These are phyloP conservation scores for Labroides dimidiatus DNA, from an alignment of 2,797 vertebrate species.

Conservation along the genomic window DNA sequence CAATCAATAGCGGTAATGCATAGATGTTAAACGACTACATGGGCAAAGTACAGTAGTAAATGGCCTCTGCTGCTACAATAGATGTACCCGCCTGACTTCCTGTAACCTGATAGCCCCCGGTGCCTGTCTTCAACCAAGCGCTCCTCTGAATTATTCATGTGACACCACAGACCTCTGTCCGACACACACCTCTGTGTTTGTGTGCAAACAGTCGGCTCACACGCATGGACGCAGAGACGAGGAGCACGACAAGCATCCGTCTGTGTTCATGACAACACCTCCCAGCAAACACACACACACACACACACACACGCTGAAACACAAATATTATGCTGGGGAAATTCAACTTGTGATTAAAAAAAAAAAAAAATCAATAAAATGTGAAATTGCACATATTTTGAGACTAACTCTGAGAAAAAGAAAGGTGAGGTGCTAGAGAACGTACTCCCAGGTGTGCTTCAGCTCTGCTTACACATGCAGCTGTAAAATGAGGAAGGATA, in stretches of 20 bases:
- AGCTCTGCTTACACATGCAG: background rate
- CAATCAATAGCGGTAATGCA: conserved; percentile 76
- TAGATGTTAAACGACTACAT: conserved; percentile 62
- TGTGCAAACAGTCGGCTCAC: conserved; percentile 72
- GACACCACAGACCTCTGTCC: conserved; percentile 61
- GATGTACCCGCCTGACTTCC: conserved; percentile 60
- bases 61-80: conserved; percentile 43
- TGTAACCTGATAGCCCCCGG: conserved; percentile 64
- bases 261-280: conserved; percentile 36
- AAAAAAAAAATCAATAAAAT: conserved; percentile 3
- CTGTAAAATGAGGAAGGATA: background rate
- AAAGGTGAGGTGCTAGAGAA: conserved; percentile 1
- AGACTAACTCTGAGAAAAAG: conserved; percentile 7
- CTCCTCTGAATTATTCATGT: conserved; percentile 75
- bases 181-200: conserved; percentile 68
- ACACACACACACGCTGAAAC: background rate
- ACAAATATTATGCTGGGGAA: background rate
- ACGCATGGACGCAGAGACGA: conserved; percentile 33
- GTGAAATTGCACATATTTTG: conserved; percentile 17
- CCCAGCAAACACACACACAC: conserved; percentile 10
- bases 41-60: conserved; percentile 54
- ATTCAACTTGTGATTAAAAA: conserved; percentile 2
- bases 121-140: conserved; percentile 43
- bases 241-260: conserved; percentile 4
- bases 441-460: conserved; percentile 1